Evolutionary conservation across 2,113 vertebrate species (phyloP).

Genomic region (Cynoglossus semilaevis): DNA sequence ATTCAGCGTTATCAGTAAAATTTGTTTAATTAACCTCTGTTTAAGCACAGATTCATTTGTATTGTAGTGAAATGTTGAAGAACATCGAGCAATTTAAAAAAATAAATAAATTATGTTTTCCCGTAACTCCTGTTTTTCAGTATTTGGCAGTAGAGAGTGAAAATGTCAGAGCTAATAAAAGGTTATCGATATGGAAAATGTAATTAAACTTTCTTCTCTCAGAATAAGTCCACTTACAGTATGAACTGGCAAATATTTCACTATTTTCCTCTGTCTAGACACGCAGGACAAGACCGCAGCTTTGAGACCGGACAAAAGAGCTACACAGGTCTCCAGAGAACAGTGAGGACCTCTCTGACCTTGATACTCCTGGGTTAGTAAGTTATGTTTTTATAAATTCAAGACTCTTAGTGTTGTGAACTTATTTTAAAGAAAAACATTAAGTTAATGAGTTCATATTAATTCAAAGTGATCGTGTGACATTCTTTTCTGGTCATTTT

Average conservation of each 20-base stretch:
- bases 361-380: conserved; percentile 19
- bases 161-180: conserved; percentile 65
- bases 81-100: no score
- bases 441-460: no score
- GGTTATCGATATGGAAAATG: conserved; percentile 66
- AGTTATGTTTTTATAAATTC: no score
- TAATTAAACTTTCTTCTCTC: conserved; percentile 52
- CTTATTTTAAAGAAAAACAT: no score
- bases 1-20: no score
- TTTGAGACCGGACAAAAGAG: conserved; percentile 55
- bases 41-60: no score
- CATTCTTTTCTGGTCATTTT: no score
- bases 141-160: conserved; percentile 41
- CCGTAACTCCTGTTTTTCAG: conserved; percentile 31
- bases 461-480: no score
- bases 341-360: conserved; percentile 35
- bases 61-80: no score
- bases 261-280: conserved; percentile 70
- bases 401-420: no score
- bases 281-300: conserved; percentile 45
- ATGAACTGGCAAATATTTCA: conserved; percentile 51
- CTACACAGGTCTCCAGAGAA: conserved; percentile 56
- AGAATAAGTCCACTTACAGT: conserved; percentile 55
- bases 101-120: no score
- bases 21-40: no score